Conservation (phyloP, 2,888 invertebrate species). For the Aplocera efformata region DNA sequence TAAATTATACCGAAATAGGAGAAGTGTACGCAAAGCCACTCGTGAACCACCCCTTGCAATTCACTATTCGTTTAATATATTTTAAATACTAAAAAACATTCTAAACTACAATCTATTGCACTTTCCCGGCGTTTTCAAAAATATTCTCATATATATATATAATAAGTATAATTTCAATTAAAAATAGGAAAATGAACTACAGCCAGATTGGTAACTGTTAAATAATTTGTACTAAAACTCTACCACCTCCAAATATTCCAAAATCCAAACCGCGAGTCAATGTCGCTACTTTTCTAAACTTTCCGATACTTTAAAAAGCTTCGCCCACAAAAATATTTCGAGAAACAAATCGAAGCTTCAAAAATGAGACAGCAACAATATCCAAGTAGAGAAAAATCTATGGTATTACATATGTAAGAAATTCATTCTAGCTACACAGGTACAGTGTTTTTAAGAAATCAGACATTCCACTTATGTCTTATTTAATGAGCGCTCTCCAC, state of each 20-base stretch:
- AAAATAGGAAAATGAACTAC: conserved; percentile 40
- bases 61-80: conserved; percentile 23
- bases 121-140: conserved; percentile 75
- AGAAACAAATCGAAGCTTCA: conserved; percentile 16
- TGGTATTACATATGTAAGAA: conserved; percentile 45
- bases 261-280: conserved; percentile 11
- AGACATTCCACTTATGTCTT: conserved; percentile 72
- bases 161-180: conserved; percentile 41
- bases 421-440: conserved; percentile 79
- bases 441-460: conserved; percentile 57
- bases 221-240: conserved; percentile 41
- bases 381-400: conserved; percentile 51
- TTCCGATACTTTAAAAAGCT: not conserved
- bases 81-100: conserved; percentile 30
- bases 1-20: conserved; percentile 2
- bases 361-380: conserved; percentile 52
- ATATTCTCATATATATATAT: conserved; percentile 49
- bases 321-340: conserved; percentile 5
- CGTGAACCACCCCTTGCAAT: conserved; percentile 24
- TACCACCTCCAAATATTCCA: conserved; percentile 21
- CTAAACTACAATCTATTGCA: conserved; percentile 75
- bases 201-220: conserved; percentile 56
- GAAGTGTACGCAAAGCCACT: conserved; percentile 23
- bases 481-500: conserved; percentile 40
- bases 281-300: not conserved